A percentile compares a stretch with the other conserved stretches of the same genome.
Evolutionary conservation across 2,888 invertebrate genomes (phyloP).

Genomic region (Agrotis puta): DNA sequence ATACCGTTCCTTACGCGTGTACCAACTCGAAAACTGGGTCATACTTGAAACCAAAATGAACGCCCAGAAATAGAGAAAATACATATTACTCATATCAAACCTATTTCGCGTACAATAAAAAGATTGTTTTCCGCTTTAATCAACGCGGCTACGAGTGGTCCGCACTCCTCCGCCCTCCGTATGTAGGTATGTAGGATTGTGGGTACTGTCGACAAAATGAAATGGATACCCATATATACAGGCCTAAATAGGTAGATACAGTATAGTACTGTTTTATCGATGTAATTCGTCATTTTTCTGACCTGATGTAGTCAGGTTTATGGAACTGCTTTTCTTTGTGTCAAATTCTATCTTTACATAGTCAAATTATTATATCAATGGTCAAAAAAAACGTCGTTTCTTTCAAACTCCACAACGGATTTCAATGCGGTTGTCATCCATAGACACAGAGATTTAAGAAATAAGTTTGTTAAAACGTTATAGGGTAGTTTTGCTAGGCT

Average conservation of each 20-base stretch:
- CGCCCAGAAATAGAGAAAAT: constrained; percentile 46
- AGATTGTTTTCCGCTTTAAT: constrained; percentile 57
- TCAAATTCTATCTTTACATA: too few species aligned
- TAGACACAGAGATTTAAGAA: too few species aligned
- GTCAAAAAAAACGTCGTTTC: too few species aligned
- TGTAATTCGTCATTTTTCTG: too few species aligned
- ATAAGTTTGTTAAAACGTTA: too few species aligned
- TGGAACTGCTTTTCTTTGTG: too few species aligned
- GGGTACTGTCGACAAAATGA: constrained; percentile 15
- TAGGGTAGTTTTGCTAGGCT: too few species aligned
- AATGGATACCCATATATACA: not conserved
- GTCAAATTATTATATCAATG: too few species aligned
- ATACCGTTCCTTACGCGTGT: constrained; percentile 21
- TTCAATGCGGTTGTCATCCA: too few species aligned
- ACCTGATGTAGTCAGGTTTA: too few species aligned
- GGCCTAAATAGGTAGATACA: not conserved
- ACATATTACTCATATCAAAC: constrained; percentile 45
- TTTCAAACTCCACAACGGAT: too few species aligned
- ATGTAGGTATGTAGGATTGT: not conserved
- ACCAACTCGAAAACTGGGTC: constrained; percentile 43
- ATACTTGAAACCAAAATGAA: constrained; percentile 34
- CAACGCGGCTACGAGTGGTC: constrained; percentile 37
- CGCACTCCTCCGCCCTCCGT: constrained; percentile 12
- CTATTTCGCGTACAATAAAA: constrained; percentile 50
- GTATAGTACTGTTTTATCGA: not conserved